Percentiles rank a stretch among this genome's conserved stretches.
These are phyloP conservation scores for Embiotoca jacksoni DNA, from an alignment of 2,113 vertebrate species.

Conservation along the genomic window DNA sequence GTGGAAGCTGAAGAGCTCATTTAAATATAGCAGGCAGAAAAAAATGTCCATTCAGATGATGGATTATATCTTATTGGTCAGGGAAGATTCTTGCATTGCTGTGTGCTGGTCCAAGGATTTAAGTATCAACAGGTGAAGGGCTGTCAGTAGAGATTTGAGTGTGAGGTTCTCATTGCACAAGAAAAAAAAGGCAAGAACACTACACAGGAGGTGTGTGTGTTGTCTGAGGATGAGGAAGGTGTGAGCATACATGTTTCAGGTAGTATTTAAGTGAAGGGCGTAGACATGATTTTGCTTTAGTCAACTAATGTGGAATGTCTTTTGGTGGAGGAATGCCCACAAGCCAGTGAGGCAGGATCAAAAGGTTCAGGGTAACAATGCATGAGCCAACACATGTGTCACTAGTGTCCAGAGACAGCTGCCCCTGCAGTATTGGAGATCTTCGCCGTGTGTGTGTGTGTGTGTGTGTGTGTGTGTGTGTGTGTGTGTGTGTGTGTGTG, in stretches of 20 bases:
- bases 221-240: conserved; percentile 28
- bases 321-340: conserved; percentile 64
- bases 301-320: conserved; percentile 72
- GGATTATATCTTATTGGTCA: conserved; percentile 23
- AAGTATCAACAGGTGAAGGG: conserved; percentile 65
- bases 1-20: conserved; percentile 17
- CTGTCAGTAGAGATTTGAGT: conserved; percentile 31
- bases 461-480: conserved; percentile 43
- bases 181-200: neutral
- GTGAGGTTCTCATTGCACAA: conserved; percentile 51
- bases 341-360: conserved; percentile 69
- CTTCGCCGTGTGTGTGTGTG: conserved; percentile 36
- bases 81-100: conserved; percentile 30
- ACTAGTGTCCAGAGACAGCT: conserved; percentile 70
- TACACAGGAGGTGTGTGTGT: conserved; percentile 12
- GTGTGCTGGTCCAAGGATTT: conserved; percentile 43
- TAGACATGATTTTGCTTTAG: conserved; percentile 72
- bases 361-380: conserved; percentile 76
- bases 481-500: conserved; percentile 40
- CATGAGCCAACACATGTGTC: conserved; percentile 64
- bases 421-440: conserved; percentile 50
- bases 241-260: conserved; percentile 42
- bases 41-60: conserved; percentile 18
- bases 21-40: conserved; percentile 10
- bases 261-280: conserved; percentile 64